phyloP scores from a whole-genome alignment of 2,113 vertebrate genomes.

The Galeopterus variegatus region DNA sequence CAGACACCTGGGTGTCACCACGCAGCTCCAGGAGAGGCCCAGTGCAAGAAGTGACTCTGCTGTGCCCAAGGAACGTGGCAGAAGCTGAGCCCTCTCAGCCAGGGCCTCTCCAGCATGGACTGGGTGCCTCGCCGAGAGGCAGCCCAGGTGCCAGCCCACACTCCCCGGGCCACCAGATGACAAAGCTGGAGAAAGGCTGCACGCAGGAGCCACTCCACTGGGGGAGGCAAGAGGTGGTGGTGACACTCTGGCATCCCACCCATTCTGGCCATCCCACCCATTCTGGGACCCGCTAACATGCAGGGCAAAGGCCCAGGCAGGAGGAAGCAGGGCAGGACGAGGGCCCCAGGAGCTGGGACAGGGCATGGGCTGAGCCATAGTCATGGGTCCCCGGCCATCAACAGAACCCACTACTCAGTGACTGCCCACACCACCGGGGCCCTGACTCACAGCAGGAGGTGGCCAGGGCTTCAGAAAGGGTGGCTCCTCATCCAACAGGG shows the following conservation, averaged over 20 bases:
- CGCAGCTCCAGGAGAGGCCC: too few species aligned
- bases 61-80: rapidly evolving
- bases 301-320: neutral
- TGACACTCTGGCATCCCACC: neutral
- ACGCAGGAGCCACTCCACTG: rapidly evolving
- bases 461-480: neutral
- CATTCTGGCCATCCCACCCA: neutral
- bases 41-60: rapidly evolving
- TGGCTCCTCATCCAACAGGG: neutral
- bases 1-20: too few species aligned
- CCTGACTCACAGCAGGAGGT: neutral
- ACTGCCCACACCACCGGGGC: neutral
- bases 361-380: neutral
- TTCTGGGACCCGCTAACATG: neutral
- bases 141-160: too few species aligned
- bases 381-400: neutral
- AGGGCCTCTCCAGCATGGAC: too few species aligned
- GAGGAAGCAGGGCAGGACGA: neutral
- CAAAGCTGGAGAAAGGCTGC: neutral
- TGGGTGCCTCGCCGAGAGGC: rapidly evolving
- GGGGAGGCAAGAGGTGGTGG: rapidly evolving
- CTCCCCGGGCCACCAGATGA: neutral
- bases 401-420: too few species aligned
- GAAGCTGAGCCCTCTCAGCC: rapidly evolving
- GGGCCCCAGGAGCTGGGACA: neutral